phyloP scores from a whole-genome alignment of 2,797 vertebrate genomes.

The Alca torda region DNA sequence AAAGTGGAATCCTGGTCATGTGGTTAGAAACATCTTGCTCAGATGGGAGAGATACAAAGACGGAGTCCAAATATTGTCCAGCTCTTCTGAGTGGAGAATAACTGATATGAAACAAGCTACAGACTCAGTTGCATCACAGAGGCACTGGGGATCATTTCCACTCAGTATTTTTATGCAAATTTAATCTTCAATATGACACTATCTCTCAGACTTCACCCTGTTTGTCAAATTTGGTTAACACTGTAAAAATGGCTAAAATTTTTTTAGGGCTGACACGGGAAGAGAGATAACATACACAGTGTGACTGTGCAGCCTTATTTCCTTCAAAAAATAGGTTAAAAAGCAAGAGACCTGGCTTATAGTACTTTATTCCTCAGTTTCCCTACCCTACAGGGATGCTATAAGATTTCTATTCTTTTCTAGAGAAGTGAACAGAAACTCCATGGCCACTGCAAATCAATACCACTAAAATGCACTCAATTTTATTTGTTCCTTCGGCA shows the following conservation, averaged over 20 bases:
- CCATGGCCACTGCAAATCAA: not conserved
- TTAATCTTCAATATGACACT: not conserved
- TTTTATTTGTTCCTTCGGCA: constrained; percentile 14
- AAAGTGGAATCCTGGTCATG: not conserved
- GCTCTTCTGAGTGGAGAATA: not conserved
- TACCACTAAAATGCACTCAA: not conserved
- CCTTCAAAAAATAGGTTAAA: not conserved
- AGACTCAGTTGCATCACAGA: not conserved
- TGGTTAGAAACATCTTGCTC: not conserved
- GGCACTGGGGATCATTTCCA: not conserved
- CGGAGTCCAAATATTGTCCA: not conserved
- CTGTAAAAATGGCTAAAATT: not conserved
- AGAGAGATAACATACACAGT: not conserved
- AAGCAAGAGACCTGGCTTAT: not conserved
- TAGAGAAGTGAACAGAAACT: not conserved
- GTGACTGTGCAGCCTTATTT: not conserved
- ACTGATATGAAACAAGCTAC: not conserved
- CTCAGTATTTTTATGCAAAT: not conserved
- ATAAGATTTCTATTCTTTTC: not conserved
- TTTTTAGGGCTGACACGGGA: not conserved
- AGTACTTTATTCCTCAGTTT: not conserved
- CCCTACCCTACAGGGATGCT: not conserved
- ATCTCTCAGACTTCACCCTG: not conserved
- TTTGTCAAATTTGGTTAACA: not conserved
- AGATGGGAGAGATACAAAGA: not conserved